Conservation (phyloP, 2,888 invertebrate genomes). For the Harpalus rufipes region DNA sequence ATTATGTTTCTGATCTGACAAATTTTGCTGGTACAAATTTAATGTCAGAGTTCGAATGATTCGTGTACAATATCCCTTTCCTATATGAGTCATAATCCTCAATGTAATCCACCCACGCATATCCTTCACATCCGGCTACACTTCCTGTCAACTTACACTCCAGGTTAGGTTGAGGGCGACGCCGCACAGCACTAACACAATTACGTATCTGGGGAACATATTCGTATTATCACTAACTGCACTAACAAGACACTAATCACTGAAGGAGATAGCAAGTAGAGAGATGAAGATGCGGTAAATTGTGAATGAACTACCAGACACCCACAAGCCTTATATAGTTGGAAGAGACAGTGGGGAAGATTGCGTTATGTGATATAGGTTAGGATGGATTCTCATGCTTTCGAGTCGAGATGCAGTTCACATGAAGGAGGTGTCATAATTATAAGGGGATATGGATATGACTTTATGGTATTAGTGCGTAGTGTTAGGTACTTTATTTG, state of each 20-base stretch:
- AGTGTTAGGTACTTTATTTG: too few relatives aligned
- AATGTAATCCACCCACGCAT: not conserved
- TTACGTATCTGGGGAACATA: not conserved
- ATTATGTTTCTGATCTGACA: too few relatives aligned
- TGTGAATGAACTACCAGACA: not conserved
- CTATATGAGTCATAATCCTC: too few relatives aligned
- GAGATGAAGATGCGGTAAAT: not conserved
- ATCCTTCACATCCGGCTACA: not conserved
- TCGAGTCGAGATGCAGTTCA: constrained; percentile 67
- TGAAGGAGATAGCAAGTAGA: not conserved
- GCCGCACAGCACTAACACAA: not conserved
- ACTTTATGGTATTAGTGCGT: too few relatives aligned
- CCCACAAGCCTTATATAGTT: constrained; percentile 35
- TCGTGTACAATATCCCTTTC: too few relatives aligned
- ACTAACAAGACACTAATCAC: not conserved
- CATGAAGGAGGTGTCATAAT: constrained; percentile 9
- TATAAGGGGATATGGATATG: too few relatives aligned
- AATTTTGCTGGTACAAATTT: not conserved
- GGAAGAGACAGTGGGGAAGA: constrained; percentile 40
- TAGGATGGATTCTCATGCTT: constrained; percentile 71
- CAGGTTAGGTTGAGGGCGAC: not conserved
- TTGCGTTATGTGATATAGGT: constrained; percentile 70
- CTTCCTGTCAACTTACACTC: constrained; percentile 1
- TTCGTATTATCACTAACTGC: not conserved
- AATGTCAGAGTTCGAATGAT: not conserved